A percentile compares a stretch with the other conserved stretches of the same genome.
Evolutionary conservation across 2,797 vertebrate genomes (phyloP).

Genomic region (Ambastaia sidthimunki): DNA sequence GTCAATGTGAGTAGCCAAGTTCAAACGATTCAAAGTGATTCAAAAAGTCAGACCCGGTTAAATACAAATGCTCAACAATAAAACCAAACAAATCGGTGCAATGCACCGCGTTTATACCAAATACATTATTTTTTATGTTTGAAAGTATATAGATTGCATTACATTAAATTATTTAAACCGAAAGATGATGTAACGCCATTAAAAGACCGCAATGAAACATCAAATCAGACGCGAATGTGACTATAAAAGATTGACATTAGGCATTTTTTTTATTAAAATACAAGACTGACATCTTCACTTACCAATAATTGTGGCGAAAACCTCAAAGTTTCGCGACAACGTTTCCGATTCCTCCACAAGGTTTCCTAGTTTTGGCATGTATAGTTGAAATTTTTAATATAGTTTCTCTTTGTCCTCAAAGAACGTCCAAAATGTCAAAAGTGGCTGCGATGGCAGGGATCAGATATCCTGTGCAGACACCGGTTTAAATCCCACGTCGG

Average conservation of each 20-base stretch:
- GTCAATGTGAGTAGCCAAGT: background rate
- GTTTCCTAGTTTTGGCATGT: constrained; percentile 79
- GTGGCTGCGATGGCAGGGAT: background rate
- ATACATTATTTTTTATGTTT: background rate
- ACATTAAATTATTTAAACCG: background rate
- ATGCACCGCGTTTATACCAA: background rate
- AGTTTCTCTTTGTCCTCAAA: constrained; percentile 39
- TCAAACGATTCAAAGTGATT: background rate
- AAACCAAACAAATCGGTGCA: background rate
- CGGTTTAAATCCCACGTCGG: constrained; percentile 37
- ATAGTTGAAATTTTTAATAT: constrained; percentile 33
- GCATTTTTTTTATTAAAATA: background rate
- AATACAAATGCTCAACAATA: background rate
- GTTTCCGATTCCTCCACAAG: constrained; percentile 61
- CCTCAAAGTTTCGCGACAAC: constrained; percentile 72
- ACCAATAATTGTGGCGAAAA: constrained; percentile 81
- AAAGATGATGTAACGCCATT: background rate
- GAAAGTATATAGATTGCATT: too few relatives aligned
- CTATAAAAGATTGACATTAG: background rate
- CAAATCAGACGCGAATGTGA: background rate
- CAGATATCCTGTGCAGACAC: constrained; percentile 7
- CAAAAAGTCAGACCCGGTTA: background rate
- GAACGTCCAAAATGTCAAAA: constrained; percentile 16
- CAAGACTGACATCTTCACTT: constrained; percentile 58
- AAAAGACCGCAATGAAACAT: too few relatives aligned